These are phyloP conservation scores for Limanda limanda DNA, from an alignment of 2,113 vertebrate species.

Conservation along the genomic window DNA sequence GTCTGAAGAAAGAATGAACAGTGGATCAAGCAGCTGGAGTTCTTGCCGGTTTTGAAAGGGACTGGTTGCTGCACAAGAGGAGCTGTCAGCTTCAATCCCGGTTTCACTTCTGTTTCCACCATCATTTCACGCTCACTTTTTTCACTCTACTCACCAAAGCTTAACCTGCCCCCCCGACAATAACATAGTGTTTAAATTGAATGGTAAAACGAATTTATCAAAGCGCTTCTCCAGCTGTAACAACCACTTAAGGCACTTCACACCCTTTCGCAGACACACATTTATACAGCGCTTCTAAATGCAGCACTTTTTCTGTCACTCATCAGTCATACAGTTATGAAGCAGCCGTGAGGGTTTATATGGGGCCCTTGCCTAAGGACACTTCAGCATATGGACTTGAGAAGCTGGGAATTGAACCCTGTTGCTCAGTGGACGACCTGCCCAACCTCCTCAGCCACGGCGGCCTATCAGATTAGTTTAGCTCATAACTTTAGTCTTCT, in stretches of 20 bases:
- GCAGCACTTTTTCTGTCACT: background rate
- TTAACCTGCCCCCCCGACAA: background rate
- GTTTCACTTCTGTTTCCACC: background rate
- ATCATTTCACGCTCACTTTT: background rate
- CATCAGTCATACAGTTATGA: background rate
- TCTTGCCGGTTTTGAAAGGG: background rate
- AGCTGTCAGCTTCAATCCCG: background rate
- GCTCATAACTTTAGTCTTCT: too few species aligned
- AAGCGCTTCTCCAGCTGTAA: too few species aligned
- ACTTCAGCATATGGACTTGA: too few species aligned
- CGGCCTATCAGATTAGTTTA: too few species aligned
- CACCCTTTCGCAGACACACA: background rate
- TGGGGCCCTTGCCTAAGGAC: too few species aligned
- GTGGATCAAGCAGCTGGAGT: slow-evolving; percentile 1
- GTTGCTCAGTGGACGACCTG: too few species aligned
- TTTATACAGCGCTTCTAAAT: background rate
- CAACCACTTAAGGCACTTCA: too few species aligned
- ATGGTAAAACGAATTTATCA: too few species aligned
- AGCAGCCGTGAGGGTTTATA: too few species aligned
- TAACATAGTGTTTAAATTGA: background rate
- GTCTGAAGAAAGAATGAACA: slow-evolving; percentile 33
- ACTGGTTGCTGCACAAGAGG: slow-evolving; percentile 8
- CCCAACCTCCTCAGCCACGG: too few species aligned
- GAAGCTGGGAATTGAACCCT: too few species aligned
- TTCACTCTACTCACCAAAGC: background rate